These are phyloP conservation scores for Crypturellus tataupa DNA, from an alignment of 2,797 vertebrate genomes.

Conservation along the genomic window DNA sequence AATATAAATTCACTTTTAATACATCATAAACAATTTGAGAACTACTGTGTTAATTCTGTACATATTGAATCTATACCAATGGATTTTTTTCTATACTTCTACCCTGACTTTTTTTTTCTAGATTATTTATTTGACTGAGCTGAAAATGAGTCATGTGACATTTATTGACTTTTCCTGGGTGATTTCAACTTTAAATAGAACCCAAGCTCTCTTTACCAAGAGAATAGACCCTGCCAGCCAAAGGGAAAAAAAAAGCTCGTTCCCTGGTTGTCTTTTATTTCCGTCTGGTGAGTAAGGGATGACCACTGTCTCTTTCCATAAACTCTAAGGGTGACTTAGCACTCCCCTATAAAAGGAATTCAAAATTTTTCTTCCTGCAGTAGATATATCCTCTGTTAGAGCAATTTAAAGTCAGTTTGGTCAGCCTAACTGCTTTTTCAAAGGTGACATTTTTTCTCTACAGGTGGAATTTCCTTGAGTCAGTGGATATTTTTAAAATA, in stretches of 20 bases:
- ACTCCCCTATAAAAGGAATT: background rate
- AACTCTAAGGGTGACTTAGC: background rate
- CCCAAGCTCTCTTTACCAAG: background rate
- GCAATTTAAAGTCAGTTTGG: background rate
- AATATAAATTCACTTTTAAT: background rate
- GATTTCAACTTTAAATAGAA: background rate
- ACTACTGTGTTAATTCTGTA: background rate
- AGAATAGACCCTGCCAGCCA: background rate
- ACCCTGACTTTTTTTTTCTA: background rate
- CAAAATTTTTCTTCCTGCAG: background rate
- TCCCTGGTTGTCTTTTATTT: background rate
- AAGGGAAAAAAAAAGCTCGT: background rate
- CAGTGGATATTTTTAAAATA: background rate
- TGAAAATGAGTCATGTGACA: background rate
- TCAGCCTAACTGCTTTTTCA: background rate
- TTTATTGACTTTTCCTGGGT: background rate
- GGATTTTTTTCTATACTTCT: background rate
- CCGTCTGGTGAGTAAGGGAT: background rate
- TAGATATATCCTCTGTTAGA: background rate
- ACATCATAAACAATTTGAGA: background rate
- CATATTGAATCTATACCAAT: background rate
- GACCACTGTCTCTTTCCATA: rapidly evolving
- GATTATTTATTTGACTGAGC: background rate
- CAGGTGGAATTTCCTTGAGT: background rate
- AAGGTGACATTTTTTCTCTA: background rate